These are phyloP conservation scores for Tupiocoris notatus DNA, from an alignment of 2,888 invertebrate species.

Conservation along the genomic window DNA sequence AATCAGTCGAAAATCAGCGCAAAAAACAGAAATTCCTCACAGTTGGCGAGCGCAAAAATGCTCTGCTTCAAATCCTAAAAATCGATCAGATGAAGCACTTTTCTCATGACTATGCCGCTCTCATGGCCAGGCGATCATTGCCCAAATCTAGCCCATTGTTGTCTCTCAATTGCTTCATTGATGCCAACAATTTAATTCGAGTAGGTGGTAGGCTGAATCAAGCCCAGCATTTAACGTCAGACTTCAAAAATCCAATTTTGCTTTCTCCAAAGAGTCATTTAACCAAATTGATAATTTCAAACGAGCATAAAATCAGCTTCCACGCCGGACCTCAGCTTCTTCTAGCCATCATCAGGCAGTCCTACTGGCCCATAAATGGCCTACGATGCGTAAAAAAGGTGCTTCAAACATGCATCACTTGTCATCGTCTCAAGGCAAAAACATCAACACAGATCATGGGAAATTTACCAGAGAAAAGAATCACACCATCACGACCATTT, in stretches of 20 bases:
- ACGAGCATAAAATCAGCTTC: not conserved
- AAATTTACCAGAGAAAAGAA: not conserved
- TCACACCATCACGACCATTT: conserved; percentile 47
- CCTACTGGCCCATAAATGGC: conserved; percentile 52
- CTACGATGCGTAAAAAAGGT: conserved; percentile 49
- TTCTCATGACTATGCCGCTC: not conserved
- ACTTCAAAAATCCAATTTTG: conserved; percentile 19
- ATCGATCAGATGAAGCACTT: not conserved
- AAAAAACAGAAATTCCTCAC: too few species aligned
- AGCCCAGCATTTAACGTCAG: too few species aligned
- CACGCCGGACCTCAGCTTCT: conserved; percentile 6
- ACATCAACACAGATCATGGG: too few species aligned
- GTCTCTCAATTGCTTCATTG: not conserved
- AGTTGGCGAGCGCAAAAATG: not conserved
- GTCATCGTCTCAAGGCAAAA: conserved; percentile 40
- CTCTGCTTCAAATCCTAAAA: not conserved
- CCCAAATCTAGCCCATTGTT: not conserved
- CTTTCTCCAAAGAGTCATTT: conserved; percentile 1
- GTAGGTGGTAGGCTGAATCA: conserved; percentile 5
- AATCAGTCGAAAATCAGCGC: too few species aligned
- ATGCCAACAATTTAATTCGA: not conserved
- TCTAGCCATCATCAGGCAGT: conserved; percentile 23
- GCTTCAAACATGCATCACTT: conserved; percentile 39
- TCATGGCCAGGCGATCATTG: not conserved
- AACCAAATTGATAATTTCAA: not conserved